These are phyloP conservation scores for Carterocephalus palaemon DNA, from an alignment of 2,888 invertebrate genomes.

Conservation along the genomic window DNA sequence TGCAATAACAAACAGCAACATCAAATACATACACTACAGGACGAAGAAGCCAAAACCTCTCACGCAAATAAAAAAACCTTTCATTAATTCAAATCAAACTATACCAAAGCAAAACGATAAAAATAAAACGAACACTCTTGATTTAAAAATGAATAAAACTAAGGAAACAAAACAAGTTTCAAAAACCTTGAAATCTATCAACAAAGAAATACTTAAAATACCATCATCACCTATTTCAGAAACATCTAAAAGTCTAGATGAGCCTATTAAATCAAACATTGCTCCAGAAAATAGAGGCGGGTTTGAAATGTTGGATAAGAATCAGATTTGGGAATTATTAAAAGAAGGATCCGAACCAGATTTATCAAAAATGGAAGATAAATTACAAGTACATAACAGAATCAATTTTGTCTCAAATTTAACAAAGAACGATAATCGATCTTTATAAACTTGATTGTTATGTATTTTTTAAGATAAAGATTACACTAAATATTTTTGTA, in stretches of 20 bases:
- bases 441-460: constrained; percentile 73
- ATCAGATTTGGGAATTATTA: constrained; percentile 80
- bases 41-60: constrained; percentile 65
- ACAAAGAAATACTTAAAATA: constrained; percentile 74
- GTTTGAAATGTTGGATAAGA: constrained; percentile 79
- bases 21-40: constrained; percentile 62
- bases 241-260: constrained; percentile 63
- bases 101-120: constrained; percentile 37
- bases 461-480: constrained; percentile 72
- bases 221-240: constrained; percentile 70
- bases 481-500: constrained; percentile 73
- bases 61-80: constrained; percentile 63
- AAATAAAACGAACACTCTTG: constrained; percentile 34
- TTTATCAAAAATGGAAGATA: constrained; percentile 58
- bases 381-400: constrained; percentile 55
- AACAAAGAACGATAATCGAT: constrained; percentile 57
- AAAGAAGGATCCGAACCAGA: constrained; percentile 73
- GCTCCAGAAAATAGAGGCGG: constrained; percentile 74
- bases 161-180: constrained; percentile 51
- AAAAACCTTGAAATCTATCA: constrained; percentile 68
- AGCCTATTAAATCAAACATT: constrained; percentile 54
- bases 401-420: constrained; percentile 52
- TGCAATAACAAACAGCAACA: constrained; percentile 65
- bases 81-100: constrained; percentile 36
- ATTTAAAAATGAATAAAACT: constrained; percentile 48